These are phyloP conservation scores for Cheilosia urbana DNA, from an alignment of 2,888 invertebrate genomes.

Conservation along the genomic window DNA sequence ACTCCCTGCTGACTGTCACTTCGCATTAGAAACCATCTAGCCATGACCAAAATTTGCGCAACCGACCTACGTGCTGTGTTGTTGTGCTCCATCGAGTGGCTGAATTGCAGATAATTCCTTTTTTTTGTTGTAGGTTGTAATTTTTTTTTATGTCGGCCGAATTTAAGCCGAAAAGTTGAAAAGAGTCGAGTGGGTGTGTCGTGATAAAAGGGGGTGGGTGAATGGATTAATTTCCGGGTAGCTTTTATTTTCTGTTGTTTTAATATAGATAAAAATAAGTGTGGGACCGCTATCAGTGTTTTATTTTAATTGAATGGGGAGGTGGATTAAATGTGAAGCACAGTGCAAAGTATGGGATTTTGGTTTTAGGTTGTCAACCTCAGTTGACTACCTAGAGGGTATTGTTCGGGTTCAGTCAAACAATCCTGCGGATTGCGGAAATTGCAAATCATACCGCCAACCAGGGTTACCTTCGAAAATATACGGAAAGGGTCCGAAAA, in stretches of 20 bases:
- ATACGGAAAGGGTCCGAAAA: too few relatives aligned
- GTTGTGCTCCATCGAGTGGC: slow-evolving; percentile 39
- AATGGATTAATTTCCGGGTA: slow-evolving; percentile 46
- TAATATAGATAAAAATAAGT: neutral
- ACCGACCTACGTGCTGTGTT: slow-evolving; percentile 42
- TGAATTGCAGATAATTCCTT: slow-evolving; percentile 25
- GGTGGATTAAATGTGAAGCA: neutral
- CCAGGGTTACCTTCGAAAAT: too few relatives aligned
- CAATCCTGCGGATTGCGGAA: too few relatives aligned
- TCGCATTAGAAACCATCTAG: slow-evolving; percentile 39
- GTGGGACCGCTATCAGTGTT: neutral
- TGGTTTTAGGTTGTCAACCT: too few relatives aligned
- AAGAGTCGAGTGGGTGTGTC: neutral
- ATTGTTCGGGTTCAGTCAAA: too few relatives aligned
- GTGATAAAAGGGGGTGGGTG: neutral
- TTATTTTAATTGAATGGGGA: neutral
- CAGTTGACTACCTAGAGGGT: too few relatives aligned
- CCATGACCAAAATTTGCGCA: slow-evolving; percentile 40
- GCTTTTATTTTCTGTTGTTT: neutral
- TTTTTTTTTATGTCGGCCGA: slow-evolving; percentile 4
- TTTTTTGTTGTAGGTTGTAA: neutral
- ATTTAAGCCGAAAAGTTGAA: slow-evolving; percentile 13
- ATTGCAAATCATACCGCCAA: too few relatives aligned
- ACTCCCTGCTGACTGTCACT: slow-evolving; percentile 44
- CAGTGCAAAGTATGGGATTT: neutral